Conservation (phyloP, 2,797 vertebrate genomes). For the Eutrigla gurnardus region DNA sequence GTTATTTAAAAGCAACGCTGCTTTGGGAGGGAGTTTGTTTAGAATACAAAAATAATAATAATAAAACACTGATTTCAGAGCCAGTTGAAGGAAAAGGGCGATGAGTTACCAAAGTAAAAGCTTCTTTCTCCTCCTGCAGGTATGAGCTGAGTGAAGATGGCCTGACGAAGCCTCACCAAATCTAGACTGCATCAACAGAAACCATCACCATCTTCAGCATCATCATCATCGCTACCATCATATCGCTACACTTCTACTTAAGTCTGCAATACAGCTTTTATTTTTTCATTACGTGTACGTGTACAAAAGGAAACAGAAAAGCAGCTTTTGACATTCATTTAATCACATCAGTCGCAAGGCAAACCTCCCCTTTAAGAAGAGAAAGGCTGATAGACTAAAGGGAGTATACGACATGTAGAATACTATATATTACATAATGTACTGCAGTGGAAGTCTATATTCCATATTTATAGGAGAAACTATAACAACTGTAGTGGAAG, state of each 20-base stretch:
- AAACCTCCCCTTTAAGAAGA: conserved; percentile 69
- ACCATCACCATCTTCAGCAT: conserved; percentile 30
- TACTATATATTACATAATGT: conserved; percentile 14
- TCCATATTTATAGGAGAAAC: conserved; percentile 54
- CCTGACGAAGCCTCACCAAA: conserved; percentile 71
- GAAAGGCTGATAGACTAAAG: conserved; percentile 71
- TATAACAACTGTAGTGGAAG: conserved; percentile 37
- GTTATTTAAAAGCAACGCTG: too few relatives aligned
- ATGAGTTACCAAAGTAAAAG: neutral
- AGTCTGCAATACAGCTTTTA: conserved; percentile 75
- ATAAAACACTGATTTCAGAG: neutral
- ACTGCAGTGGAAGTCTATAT: conserved; percentile 43
- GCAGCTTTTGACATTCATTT: conserved; percentile 73
- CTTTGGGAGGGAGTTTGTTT: neutral
- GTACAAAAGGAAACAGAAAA: conserved; percentile 48
- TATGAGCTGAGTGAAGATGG: conserved; percentile 95
- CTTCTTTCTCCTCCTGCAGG: conserved; percentile 78
- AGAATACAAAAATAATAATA: neutral
- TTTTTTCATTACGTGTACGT: conserved; percentile 69
- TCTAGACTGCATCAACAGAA: conserved; percentile 68
- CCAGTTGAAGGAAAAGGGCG: neutral
- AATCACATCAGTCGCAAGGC: conserved; percentile 71
- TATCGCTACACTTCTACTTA: conserved; percentile 30
- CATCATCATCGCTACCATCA: neutral
- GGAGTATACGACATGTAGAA: conserved; percentile 42